Percentiles rank a stretch among this genome's conserved stretches.
These are phyloP conservation scores for Peribatodes rhomboidaria DNA, from an alignment of 2,888 invertebrate genomes.

Conservation along the genomic window DNA sequence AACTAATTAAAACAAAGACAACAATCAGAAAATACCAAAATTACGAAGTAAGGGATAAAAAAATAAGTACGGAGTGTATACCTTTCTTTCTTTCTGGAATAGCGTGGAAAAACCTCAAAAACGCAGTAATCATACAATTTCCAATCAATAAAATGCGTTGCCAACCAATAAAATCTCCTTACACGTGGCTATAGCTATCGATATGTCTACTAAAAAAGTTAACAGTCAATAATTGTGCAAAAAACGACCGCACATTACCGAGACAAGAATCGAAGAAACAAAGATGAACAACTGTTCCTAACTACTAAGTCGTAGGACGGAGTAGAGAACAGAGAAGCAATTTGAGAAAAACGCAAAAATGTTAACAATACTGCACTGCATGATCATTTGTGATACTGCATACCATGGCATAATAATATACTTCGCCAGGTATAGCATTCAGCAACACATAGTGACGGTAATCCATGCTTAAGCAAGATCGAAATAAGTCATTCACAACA, in stretches of 20 bases:
- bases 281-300: conserved; percentile 33
- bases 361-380: background rate
- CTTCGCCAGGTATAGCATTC: too few species aligned
- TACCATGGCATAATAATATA: too few species aligned
- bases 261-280: conserved; percentile 26
- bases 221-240: conserved; percentile 16
- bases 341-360: background rate
- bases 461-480: too few species aligned
- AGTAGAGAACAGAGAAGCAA: conserved; percentile 24
- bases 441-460: too few species aligned
- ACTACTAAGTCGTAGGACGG: conserved; percentile 20
- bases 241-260: conserved; percentile 22
- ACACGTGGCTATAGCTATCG: conserved; percentile 8
- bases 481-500: too few species aligned
- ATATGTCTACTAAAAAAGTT: conserved; percentile 11
- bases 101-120: too few species aligned
- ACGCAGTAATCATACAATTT: background rate
- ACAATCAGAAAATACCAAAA: too few species aligned
- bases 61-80: too few species aligned
- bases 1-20: too few species aligned
- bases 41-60: too few species aligned
- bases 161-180: conserved; percentile 4
- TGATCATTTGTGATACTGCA: too few species aligned
- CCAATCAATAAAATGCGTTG: background rate
- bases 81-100: too few species aligned